Base-by-base conservation (phyloP, 2,797 vertebrate species). In the Neoniphon sammara region DNA sequence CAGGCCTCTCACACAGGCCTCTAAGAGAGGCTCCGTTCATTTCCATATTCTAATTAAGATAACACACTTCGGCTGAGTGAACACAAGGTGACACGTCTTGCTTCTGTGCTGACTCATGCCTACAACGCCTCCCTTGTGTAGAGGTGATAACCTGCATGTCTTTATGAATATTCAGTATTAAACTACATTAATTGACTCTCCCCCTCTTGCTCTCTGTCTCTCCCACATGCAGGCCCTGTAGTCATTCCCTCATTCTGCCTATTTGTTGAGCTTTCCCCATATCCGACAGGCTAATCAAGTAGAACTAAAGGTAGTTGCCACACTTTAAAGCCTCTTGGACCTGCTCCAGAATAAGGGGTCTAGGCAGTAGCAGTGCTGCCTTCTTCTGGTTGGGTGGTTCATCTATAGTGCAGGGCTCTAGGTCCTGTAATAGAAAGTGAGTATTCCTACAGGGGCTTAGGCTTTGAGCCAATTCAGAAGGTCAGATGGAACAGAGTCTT, bases 401-500 rank as follows among this genome's bases (percentile, higher is more conserved):
- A 73, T 83, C 64, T 85, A 82, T 80, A 27, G 21, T 76, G 66
- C 54, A 9, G 27, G 25, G 31, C 61, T 82, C 70, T 73, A 73
- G 63, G 44, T 87, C 89, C 85, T 80, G 78, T 87, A 86, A 90
- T 91, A 91, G 89, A 92, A 89, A 85, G 80, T 71, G 71, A 91
- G 84, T 93, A 85, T 93, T 94, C 70, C 83, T 91, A 79, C 78
- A 78, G 82, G 75, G 78, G 81, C 55, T 31, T 23, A 74, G 68
- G 77, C 84, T 83, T 59, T 54, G 87, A 90, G 92, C 91, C 90
- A 92, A 89, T 87, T 87, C 88, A 89, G 76, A 91, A 89, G 91
- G 92, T 91, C 92, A 93, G 86, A 87, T 85, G 83, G 84, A 88
- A 87, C 83, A 85, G 21, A 88, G 88, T 91, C 85, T 85, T 92